Percentiles rank a stretch among this genome's conserved stretches.
These are phyloP conservation scores for Heliocidaris erythrogramma DNA, from an alignment of 35 echinoderm and acorn worm genomes.

Conservation along the genomic window DNA sequence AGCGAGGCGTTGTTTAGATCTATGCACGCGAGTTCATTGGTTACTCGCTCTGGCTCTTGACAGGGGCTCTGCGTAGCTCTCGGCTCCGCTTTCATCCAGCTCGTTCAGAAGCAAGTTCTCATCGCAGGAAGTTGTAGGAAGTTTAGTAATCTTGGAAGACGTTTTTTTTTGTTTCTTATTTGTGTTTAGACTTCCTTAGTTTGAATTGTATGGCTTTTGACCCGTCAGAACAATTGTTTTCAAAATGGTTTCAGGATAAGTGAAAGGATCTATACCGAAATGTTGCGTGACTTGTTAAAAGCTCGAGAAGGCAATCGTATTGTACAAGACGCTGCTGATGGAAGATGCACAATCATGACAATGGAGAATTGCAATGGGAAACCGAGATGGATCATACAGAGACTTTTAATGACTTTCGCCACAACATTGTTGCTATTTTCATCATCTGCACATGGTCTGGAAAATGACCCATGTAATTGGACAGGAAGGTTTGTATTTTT, in stretches of 20 bases:
- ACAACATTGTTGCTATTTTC: conserved; percentile 12
- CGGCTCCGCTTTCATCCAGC: background rate
- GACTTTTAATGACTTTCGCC: background rate
- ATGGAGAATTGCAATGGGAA: background rate
- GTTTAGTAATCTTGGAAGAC: background rate
- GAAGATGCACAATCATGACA: background rate
- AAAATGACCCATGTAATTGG: conserved; percentile 8
- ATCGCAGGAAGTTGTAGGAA: background rate
- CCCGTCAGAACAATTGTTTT: background rate
- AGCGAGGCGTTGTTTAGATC: no score
- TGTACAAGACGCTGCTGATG: background rate
- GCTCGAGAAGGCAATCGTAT: background rate
- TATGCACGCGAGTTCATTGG: no score
- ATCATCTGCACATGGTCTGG: background rate
- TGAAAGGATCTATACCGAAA: background rate
- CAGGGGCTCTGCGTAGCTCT: background rate
- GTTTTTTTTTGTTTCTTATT: background rate
- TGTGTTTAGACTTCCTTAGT: background rate
- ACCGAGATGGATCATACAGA: background rate
- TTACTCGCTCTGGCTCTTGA: no score
- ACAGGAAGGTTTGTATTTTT: conserved; percentile 23
- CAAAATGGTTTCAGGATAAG: background rate
- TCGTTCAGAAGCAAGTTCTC: background rate
- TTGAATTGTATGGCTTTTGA: background rate
- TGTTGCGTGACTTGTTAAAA: background rate